Percentiles rank a stretch among this genome's conserved stretches.
These are phyloP conservation scores for Eidolon dupreanum DNA, from an alignment of 2,797 vertebrate species.

Conservation along the genomic window DNA sequence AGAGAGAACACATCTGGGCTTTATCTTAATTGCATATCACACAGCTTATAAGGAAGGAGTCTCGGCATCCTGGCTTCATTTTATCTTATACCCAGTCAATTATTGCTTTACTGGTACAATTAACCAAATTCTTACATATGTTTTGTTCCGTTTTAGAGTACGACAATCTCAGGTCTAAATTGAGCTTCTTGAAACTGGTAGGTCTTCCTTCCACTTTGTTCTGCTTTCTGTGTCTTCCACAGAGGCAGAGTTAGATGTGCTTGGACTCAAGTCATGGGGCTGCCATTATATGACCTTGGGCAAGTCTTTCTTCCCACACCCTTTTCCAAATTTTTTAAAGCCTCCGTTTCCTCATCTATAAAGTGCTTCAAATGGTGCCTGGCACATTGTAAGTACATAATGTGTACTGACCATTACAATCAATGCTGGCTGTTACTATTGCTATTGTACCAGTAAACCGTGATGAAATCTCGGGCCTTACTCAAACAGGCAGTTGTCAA, in stretches of 20 bases:
- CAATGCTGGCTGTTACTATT: not conserved
- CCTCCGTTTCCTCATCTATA: not conserved
- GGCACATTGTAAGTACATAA: not conserved
- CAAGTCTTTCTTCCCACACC: not conserved
- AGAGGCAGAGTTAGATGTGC: not conserved
- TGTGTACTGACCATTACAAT: not conserved
- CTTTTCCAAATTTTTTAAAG: not conserved
- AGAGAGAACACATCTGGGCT: not conserved
- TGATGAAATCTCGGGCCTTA: not conserved
- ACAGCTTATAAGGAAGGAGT: not conserved
- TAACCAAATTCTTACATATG: not conserved
- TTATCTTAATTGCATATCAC: not conserved
- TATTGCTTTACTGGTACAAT: not conserved
- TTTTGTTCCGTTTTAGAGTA: not conserved
- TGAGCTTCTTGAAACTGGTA: not conserved
- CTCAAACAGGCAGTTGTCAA: not conserved
- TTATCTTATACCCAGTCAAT: not conserved
- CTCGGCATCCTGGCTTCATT: not conserved
- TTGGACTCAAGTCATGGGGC: not conserved
- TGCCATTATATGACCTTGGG: not conserved
- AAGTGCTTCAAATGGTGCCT: not conserved
- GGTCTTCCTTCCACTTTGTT: not conserved
- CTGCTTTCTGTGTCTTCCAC: not conserved
- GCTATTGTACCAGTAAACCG: not conserved
- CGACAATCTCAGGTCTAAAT: not conserved